Evolutionary conservation across 2,888 invertebrate genomes (phyloP).

Genomic region (Leptogaster cylindrica): DNA sequence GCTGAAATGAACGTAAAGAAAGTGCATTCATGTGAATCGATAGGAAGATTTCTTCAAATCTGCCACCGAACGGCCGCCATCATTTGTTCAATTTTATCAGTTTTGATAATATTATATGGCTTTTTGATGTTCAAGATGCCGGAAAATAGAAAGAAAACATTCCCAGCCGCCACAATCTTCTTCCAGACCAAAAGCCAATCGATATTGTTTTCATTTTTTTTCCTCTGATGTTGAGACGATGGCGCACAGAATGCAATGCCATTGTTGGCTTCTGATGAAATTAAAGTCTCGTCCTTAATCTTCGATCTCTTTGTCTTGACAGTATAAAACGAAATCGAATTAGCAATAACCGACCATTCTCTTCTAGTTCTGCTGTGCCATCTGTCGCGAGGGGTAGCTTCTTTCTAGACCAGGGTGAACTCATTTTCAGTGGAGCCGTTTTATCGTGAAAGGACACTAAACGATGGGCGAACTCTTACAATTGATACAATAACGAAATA

Average conservation of each 20-base stretch:
- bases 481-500: constrained; percentile 24
- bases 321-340: constrained; percentile 33
- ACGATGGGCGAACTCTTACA: not conserved
- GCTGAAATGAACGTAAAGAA: no score
- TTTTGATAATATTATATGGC: not conserved
- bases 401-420: not conserved
- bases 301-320: constrained; percentile 26
- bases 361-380: constrained; percentile 6
- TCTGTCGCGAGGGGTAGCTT: not conserved
- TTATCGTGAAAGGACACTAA: no score
- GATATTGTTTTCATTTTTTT: not conserved
- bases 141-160: not conserved
- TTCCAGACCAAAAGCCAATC: not conserved
- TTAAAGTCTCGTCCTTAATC: constrained; percentile 34
- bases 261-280: constrained; percentile 4
- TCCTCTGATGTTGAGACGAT: not conserved
- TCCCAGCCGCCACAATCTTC: not conserved
- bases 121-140: constrained; percentile 2
- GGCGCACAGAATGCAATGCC: constrained; percentile 2
- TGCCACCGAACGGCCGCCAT: not conserved
- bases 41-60: not conserved
- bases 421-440: not conserved
- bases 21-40: constrained; percentile 9
- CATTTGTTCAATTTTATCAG: constrained; percentile 30
- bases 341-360: constrained; percentile 13